A percentile compares a stretch with the other conserved stretches of the same genome.
Evolutionary conservation across 2,888 invertebrate species (phyloP).

Genomic region (Limnephilus marmoratus): DNA sequence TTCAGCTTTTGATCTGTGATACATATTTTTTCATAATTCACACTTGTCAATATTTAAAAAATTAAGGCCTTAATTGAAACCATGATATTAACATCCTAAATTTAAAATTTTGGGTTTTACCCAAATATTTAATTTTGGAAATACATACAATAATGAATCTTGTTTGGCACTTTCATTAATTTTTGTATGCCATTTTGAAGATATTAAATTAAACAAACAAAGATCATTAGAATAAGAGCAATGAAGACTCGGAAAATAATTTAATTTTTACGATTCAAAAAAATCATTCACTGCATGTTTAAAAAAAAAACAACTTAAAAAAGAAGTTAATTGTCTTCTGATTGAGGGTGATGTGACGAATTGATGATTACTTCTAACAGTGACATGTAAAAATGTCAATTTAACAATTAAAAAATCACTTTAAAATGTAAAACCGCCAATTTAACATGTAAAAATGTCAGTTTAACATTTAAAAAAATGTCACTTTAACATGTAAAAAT

Average conservation of each 20-base stretch:
- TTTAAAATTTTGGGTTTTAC: neutral
- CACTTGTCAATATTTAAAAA: neutral
- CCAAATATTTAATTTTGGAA: neutral
- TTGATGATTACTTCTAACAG: neutral
- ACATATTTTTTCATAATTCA: neutral
- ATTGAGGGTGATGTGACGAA: neutral
- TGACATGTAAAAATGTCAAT: neutral
- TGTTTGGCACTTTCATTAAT: neutral
- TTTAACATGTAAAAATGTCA: too few relatives aligned
- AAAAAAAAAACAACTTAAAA: neutral
- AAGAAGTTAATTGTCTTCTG: neutral
- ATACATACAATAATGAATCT: neutral
- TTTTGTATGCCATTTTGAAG: neutral
- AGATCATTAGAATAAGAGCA: neutral
- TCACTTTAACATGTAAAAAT: too few relatives aligned
- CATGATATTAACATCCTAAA: neutral
- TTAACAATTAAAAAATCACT: neutral
- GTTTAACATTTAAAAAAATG: too few relatives aligned
- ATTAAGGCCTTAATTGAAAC: neutral
- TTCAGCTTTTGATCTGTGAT: neutral
- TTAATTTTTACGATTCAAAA: neutral
- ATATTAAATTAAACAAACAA: neutral
- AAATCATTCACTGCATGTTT: neutral
- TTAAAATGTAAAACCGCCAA: too few relatives aligned
- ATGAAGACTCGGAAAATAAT: neutral